Percentiles rank a stretch among this genome's conserved stretches.
Evolutionary conservation across 2,888 invertebrate species (phyloP).

Genomic region (Tenthredo livida): DNA sequence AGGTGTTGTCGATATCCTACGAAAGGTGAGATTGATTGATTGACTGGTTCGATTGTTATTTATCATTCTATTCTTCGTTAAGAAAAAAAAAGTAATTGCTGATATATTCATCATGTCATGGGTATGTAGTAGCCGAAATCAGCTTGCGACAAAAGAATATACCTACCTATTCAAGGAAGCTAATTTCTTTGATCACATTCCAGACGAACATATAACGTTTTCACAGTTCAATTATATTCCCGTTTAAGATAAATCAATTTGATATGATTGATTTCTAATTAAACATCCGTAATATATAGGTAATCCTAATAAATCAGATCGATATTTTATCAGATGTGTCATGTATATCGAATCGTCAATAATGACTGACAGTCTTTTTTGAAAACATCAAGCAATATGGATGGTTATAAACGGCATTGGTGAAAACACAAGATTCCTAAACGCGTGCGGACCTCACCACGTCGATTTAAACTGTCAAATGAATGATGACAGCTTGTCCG

Average conservation of each 20-base stretch:
- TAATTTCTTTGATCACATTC: not conserved
- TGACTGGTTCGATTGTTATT: conserved; percentile 47
- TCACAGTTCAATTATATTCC: not conserved
- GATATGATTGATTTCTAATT: not conserved
- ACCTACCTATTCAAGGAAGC: not conserved
- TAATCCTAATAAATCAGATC: not conserved
- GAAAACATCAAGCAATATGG: not conserved
- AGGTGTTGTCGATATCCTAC: conserved; percentile 61
- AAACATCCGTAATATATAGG: not conserved
- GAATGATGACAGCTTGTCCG: not conserved
- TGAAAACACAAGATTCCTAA: not conserved
- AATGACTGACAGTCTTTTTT: not conserved
- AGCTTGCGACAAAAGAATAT: too few relatives aligned
- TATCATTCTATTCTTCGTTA: not conserved
- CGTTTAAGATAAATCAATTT: not conserved
- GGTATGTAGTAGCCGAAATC: too few relatives aligned
- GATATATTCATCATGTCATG: too few relatives aligned
- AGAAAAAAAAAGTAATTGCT: not conserved
- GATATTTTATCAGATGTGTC: not conserved
- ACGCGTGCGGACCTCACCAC: not conserved
- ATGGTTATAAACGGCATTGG: not conserved
- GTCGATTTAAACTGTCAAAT: not conserved
- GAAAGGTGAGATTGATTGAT: conserved; percentile 61
- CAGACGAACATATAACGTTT: not conserved
- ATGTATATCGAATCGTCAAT: not conserved